These are phyloP conservation scores for Prosapia bicincta DNA, from an alignment of 2,888 invertebrate species.

Conservation along the genomic window DNA sequence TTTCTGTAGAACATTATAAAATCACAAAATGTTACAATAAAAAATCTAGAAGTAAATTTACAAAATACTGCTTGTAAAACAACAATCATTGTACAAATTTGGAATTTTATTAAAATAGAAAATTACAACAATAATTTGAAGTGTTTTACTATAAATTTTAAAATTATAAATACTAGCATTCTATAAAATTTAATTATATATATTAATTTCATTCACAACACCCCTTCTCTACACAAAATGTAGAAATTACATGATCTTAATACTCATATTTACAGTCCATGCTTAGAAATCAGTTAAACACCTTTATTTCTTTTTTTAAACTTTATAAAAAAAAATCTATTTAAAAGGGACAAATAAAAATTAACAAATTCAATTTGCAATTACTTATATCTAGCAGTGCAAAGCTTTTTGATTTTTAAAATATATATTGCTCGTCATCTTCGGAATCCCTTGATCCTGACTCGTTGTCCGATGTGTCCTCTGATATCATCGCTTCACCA, in stretches of 20 bases:
- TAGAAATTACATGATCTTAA: background rate
- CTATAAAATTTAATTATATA: background rate
- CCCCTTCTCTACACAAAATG: background rate
- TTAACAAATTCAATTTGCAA: background rate
- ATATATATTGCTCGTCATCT: constrained; percentile 16
- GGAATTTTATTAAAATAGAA: background rate
- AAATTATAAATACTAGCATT: background rate
- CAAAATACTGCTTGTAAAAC: too few relatives aligned
- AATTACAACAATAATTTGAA: background rate
- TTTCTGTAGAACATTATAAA: too few relatives aligned
- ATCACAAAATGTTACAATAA: too few relatives aligned
- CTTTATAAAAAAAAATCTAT: background rate
- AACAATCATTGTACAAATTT: background rate
- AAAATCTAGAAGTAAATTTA: too few relatives aligned
- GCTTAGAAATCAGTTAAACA: background rate
- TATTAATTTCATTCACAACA: background rate
- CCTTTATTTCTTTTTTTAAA: background rate
- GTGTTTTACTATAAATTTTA: background rate
- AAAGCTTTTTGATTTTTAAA: background rate
- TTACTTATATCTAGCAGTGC: background rate
- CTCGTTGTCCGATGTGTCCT: constrained; percentile 42
- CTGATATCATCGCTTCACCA: constrained; percentile 43
- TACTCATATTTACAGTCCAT: background rate
- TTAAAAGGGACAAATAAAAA: background rate
- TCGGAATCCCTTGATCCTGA: constrained; percentile 30